A percentile compares a stretch with the other conserved stretches of the same genome.
These are phyloP conservation scores for Cyprinus carpio DNA, from an alignment of 2,113 vertebrate species.

Conservation along the genomic window DNA sequence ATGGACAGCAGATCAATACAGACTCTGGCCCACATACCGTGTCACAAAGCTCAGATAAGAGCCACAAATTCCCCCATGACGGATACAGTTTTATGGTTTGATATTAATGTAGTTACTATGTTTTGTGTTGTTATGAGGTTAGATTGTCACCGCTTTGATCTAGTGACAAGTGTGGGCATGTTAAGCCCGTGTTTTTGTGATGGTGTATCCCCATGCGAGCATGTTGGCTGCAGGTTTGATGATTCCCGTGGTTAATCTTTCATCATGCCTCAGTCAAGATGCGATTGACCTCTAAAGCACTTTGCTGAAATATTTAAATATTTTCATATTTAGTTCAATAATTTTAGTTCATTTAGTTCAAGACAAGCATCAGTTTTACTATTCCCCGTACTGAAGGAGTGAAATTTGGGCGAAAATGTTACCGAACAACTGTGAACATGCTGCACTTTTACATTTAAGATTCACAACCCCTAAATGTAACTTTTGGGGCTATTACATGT, in stretches of 20 bases:
- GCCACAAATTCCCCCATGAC: neutral
- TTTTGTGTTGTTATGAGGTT: neutral
- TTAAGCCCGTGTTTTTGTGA: neutral
- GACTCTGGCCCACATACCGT: neutral
- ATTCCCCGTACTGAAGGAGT: neutral
- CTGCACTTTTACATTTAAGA: no score
- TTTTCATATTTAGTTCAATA: neutral
- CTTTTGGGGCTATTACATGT: neutral
- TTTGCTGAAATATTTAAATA: neutral
- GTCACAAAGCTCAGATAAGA: neutral
- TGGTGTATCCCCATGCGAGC: neutral
- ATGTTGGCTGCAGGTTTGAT: conserved; percentile 1
- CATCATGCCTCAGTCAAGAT: neutral
- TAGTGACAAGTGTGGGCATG: conserved; percentile 1
- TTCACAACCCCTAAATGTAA: neutral
- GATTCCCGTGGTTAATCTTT: conserved; percentile 29
- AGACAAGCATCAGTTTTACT: neutral
- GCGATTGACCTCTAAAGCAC: neutral
- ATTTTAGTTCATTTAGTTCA: neutral
- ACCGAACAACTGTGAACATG: no score
- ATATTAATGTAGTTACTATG: neutral
- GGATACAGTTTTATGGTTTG: neutral
- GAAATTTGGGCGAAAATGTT: no score
- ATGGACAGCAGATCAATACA: neutral
- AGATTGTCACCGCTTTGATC: neutral